phyloP scores from a whole-genome alignment of 2,797 vertebrate genomes.

The Phrynocephalus guinanensis region DNA sequence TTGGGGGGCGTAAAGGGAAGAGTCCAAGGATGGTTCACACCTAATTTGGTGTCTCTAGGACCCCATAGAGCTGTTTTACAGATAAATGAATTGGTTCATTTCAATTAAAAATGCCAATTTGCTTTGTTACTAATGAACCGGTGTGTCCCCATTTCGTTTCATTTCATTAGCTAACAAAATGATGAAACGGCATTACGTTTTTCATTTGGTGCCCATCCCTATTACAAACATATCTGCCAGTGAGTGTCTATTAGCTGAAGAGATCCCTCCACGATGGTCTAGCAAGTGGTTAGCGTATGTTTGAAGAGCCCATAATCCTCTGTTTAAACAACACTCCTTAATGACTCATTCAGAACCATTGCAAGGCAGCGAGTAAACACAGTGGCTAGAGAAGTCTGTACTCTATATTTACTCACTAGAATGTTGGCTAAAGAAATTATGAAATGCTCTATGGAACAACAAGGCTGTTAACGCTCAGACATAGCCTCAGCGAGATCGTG shows the following conservation, averaged over 20 bases:
- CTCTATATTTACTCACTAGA: conserved; percentile 75
- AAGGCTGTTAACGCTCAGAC: conserved; percentile 65
- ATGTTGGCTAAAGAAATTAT: conserved; percentile 69
- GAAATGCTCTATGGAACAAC: conserved; percentile 64
- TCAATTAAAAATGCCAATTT: too few species aligned
- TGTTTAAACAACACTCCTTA: conserved; percentile 77
- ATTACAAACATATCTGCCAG: conserved; percentile 58
- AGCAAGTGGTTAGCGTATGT: conserved; percentile 69
- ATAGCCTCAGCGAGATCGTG: conserved; percentile 60
- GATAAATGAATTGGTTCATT: too few species aligned
- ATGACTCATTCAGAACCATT: conserved; percentile 72
- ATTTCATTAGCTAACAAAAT: too few species aligned
- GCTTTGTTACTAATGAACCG: too few species aligned
- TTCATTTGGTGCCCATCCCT: too few species aligned
- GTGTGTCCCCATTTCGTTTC: too few species aligned
- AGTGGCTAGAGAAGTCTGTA: conserved; percentile 70
- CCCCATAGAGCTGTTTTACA: too few species aligned
- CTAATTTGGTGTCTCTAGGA: too few species aligned
- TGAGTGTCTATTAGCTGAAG: conserved; percentile 59
- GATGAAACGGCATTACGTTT: too few species aligned
- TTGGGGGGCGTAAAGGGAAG: too few species aligned
- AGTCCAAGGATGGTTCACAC: too few species aligned
- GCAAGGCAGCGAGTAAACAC: conserved; percentile 75
- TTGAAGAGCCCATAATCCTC: conserved; percentile 74
- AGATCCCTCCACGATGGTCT: conserved; percentile 60